Conservation (phyloP, 2,888 invertebrate genomes). For the Cheilosia vernalis region DNA sequence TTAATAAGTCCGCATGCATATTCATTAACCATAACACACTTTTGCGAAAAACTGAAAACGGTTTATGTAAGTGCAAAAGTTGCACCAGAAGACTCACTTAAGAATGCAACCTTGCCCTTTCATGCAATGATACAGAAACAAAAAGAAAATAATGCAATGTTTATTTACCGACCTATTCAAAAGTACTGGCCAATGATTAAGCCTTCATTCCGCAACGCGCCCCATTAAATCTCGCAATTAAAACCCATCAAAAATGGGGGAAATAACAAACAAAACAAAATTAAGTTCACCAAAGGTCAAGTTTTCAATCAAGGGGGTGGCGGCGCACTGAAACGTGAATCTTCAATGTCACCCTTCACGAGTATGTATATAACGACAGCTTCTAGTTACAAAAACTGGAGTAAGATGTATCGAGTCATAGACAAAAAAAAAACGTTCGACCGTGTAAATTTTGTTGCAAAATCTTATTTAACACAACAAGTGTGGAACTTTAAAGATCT, state of each 20-base stretch:
- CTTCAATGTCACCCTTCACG: constrained; percentile 57
- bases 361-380: constrained; percentile 16
- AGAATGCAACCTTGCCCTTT: constrained; percentile 45
- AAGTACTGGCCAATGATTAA: not conserved
- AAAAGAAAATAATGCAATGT: not conserved
- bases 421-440: constrained; percentile 17
- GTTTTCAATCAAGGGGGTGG: constrained; percentile 32
- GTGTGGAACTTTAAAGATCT: constrained; percentile 9
- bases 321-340: constrained; percentile 10
- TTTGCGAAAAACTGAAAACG: constrained; percentile 5
- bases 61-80: constrained; percentile 5
- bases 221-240: constrained; percentile 44
- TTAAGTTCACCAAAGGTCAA: constrained; percentile 64
- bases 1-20: constrained; percentile 1
- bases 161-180: not conserved
- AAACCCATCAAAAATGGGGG: constrained; percentile 5
- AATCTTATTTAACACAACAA: constrained; percentile 29
- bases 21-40: not conserved
- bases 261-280: constrained; percentile 3
- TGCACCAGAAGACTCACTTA: not conserved
- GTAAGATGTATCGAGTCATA: not conserved
- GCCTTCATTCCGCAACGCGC: constrained; percentile 19
- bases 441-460: constrained; percentile 54
- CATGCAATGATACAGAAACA: constrained; percentile 1
- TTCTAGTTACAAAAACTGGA: constrained; percentile 52